Conservation (phyloP, 2,113 vertebrate genomes). For the Corydoras sp. region DNA sequence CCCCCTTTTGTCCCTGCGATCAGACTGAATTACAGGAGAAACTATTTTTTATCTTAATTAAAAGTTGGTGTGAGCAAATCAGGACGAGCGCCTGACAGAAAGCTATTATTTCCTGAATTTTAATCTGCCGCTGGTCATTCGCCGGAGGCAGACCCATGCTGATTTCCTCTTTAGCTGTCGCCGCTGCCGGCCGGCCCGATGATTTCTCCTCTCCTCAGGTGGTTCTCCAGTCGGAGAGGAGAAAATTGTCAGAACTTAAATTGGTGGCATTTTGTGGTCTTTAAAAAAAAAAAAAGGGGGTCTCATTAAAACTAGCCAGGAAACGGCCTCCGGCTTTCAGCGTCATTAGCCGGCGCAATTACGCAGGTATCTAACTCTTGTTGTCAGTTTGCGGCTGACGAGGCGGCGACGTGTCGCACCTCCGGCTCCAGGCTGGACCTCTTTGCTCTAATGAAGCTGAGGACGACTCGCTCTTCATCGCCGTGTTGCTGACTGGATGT, state of each 20-base stretch:
- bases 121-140: conserved; percentile 82
- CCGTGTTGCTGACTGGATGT: background rate
- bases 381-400: conserved; percentile 96
- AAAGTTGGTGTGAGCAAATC: conserved; percentile 80
- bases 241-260: conserved; percentile 96
- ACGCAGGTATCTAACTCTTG: conserved; percentile 90
- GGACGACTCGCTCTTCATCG: background rate
- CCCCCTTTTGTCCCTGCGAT: background rate
- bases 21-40: conserved; percentile 25
- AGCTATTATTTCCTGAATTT: conserved; percentile 91
- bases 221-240: conserved; percentile 83
- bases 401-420: conserved; percentile 77
- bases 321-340: conserved; percentile 77
- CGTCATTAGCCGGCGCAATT: conserved; percentile 92
- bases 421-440: conserved; percentile 71
- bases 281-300: conserved; percentile 70
- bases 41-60: conserved; percentile 79
- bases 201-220: conserved; percentile 78
- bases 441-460: conserved; percentile 30
- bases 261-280: conserved; percentile 93
- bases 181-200: conserved; percentile 80
- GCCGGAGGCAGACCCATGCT: conserved; percentile 81
- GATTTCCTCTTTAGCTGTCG: conserved; percentile 89
- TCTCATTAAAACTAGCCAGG: conserved; percentile 91
- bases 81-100: conserved; percentile 80